Evolutionary conservation across 2,113 vertebrate genomes (phyloP), one percentile per base, ranked within the genome.

Genomic region (Entomyzon cyanotis): DNA sequence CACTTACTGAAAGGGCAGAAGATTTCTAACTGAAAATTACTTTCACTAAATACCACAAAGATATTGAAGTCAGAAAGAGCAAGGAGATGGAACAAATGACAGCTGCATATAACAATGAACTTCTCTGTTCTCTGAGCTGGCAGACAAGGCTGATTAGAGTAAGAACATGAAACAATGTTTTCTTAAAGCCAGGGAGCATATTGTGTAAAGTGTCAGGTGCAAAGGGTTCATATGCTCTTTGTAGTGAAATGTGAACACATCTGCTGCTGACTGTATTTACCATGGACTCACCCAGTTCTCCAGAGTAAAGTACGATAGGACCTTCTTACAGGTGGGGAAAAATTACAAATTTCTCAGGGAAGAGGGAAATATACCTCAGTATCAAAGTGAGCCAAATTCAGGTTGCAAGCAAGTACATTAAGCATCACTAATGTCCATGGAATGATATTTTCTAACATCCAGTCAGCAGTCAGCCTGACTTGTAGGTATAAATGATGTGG

Each of bases 11-110:
- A 98, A 98, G 98, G 98, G 98, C 98, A 98, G 96, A 98, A 99
- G 98, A 99, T 99, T 99, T 99, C 98, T 96, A 99, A 98, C 98
- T 98, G 98, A 98, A 98, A 99, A 99, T 99, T 99, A 99, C 98
- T 99, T 99, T 98, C 98, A 98, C 98, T 98, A 98, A 98, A 99
- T 98, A 98, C 98, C 98, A 97, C 97, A 96, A 97, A 98, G 98
- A 98, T 98, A 98, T 97, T 98, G 98, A 98, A 98, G 98, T 98
- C 98, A 98, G 95, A 98, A 97, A 97, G 97, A 98, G 97, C 98
- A 96, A 94, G 78, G 91, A 97, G 96, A 98, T 96, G 97, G 97
- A 96, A 98, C 97, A 98, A 98, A 98, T 98, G 98, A 98, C 98
- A 98, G 97, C 97, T 97, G 96, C 97, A 97, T 97, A 97, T 98